Conservation (phyloP, 1,140 invertebrate genomes). For the Heliconius congener region DNA sequence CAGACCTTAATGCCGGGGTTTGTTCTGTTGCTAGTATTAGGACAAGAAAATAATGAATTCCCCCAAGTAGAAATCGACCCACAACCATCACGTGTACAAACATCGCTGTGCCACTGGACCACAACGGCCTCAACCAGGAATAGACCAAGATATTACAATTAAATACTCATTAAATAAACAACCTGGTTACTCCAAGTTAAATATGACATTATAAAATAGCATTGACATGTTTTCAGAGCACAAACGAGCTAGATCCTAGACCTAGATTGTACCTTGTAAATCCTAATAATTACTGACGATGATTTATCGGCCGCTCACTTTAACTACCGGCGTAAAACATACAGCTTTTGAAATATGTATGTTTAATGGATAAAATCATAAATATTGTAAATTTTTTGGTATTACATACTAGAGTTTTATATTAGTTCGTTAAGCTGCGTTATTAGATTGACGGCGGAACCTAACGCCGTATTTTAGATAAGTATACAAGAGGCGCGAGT, state of each 20-base stretch:
- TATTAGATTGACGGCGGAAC: neutral
- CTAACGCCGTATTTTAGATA: neutral
- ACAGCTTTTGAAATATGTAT: conserved; percentile 10
- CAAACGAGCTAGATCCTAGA: conserved; percentile 28
- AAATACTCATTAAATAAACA: conserved; percentile 1
- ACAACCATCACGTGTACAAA: too few species aligned
- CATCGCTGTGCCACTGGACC: too few species aligned
- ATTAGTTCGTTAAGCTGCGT: neutral
- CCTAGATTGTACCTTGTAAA: conserved; percentile 34
- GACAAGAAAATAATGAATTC: too few species aligned
- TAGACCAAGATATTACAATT: neutral
- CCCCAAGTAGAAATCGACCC: too few species aligned
- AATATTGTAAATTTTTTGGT: neutral
- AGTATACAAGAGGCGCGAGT: too few species aligned
- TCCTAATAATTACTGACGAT: conserved; percentile 37
- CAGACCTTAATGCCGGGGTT: too few species aligned
- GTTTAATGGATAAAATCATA: neutral
- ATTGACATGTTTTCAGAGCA: conserved; percentile 32
- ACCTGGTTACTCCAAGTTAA: neutral
- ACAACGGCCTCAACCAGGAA: neutral
- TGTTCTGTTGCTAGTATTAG: too few species aligned
- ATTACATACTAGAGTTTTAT: neutral
- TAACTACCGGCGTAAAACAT: conserved; percentile 17
- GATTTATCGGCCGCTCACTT: conserved; percentile 30
- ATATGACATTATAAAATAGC: conserved; percentile 17